Base-by-base conservation (phyloP, 1,140 invertebrate genomes). In the Drosophila equinoxialis region DNA sequence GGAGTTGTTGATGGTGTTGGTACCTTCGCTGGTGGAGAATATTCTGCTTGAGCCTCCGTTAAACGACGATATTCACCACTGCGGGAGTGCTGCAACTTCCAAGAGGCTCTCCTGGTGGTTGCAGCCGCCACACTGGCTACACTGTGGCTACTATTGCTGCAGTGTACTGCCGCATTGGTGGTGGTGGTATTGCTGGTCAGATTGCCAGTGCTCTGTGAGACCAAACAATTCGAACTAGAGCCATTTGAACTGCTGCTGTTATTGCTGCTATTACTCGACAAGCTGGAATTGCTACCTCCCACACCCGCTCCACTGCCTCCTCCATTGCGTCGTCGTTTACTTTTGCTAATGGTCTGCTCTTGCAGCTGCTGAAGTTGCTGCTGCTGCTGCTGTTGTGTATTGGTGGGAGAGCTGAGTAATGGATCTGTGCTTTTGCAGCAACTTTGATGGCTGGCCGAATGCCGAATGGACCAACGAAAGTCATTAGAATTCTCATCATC, bases 361-460 rank as follows among this genome's bases (percentile, higher is more conserved):
- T 76, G 26, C 74, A 62, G 17, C 48, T 68, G 39, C 48, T 45
- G 66, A 30, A 57, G 10, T 26, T 57, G 59, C 54, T 68, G 37
- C 30, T 54, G 20, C 20, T 23, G 61, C 54, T 57, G 14, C 2
- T 33, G 58, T 11, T 64, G 78, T 58, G 41, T 91, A 90, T 23
- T 90, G 84, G 3, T 70, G 61, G 51, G 74, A 60, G 6, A 92
- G 17, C 35, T 68, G 5, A 92, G 33, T 33, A 92, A 42, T 3
- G 90, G 81, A 51, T 92, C 91, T 0, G 90, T 92, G 51, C 91
- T 92, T 33, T 87, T 81, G 69, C 89, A 92, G n/a, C 82, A 90
- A 17, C 80, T 90, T 23, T 81, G 86, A 45, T 91, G 86, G 6
- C 90, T 91, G 10, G 58, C 78, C 10, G 89, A 91, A 68, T 91